Conservation (phyloP, 2,888 invertebrate genomes). For the Pheosia tremula region DNA sequence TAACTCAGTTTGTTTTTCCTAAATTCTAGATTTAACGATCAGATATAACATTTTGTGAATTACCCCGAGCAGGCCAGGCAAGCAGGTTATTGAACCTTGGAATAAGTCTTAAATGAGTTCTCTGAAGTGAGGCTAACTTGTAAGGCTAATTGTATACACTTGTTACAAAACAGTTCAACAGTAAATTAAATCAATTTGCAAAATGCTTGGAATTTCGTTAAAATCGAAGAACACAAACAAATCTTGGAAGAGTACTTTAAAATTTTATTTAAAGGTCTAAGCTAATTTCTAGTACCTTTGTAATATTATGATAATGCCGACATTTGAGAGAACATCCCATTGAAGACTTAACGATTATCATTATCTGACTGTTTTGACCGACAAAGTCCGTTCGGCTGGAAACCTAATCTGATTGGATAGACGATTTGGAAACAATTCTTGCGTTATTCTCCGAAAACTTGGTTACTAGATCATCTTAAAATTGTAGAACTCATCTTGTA, state of each 20-base stretch:
- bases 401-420: too few relatives aligned
- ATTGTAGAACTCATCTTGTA: too few relatives aligned
- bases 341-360: too few relatives aligned
- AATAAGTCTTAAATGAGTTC: conserved; percentile 1
- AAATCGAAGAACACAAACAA: background rate
- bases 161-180: background rate
- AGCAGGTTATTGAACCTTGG: conserved; percentile 17
- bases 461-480: too few relatives aligned
- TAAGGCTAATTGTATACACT: background rate
- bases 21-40: conserved; percentile 39
- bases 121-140: background rate
- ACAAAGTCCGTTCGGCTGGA: too few relatives aligned
- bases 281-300: too few relatives aligned
- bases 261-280: too few relatives aligned
- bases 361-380: background rate
- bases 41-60: conserved; percentile 24
- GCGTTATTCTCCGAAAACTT: too few relatives aligned
- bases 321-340: too few relatives aligned
- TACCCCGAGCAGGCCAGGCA: conserved; percentile 17
- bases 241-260: background rate
- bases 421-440: too few relatives aligned
- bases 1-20: conserved; percentile 31
- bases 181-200: background rate
- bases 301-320: too few relatives aligned
- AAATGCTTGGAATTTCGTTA: background rate